Evolutionary conservation across 2,113 vertebrate genomes (phyloP).

Genomic region (Mixornis gularis): DNA sequence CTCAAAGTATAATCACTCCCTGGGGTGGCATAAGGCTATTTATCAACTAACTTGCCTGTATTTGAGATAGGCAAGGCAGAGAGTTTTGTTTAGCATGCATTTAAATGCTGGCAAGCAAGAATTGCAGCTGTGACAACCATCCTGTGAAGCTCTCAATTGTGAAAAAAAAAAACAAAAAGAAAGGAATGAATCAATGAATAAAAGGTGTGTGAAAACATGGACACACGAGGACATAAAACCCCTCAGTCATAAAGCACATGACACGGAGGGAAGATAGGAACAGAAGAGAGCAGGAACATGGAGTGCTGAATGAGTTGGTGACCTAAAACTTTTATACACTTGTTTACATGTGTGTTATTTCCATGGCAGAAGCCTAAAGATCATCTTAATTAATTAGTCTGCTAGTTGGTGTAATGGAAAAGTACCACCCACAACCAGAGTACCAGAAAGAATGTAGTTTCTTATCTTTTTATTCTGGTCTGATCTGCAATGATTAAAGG

Average conservation of each 20-base stretch:
- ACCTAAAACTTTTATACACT: neutral
- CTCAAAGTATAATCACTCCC: conserved; percentile 63
- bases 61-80: conserved; percentile 48
- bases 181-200: neutral
- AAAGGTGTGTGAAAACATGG: neutral
- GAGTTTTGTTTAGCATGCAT: conserved; percentile 44
- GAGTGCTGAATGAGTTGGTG: fast-evolving
- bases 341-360: neutral
- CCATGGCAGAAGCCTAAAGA: neutral
- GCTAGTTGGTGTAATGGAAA: neutral
- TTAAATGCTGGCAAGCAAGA: conserved; percentile 47
- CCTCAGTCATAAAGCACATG: neutral
- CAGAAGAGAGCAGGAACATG: neutral
- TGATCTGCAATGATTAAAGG: neutral
- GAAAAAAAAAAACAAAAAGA: neutral
- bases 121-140: neutral
- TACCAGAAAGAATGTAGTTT: neutral
- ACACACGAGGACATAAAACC: fast-evolving
- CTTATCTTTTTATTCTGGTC: neutral
- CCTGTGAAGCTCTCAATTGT: neutral
- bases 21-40: conserved; percentile 43
- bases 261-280: neutral
- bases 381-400: neutral
- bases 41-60: conserved; percentile 55
- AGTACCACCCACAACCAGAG: neutral